A percentile compares a stretch with the other conserved stretches of the same genome.
Conservation (phyloP, 2,888 invertebrate genomes). For the Drosophila fulvimacula region DNA sequence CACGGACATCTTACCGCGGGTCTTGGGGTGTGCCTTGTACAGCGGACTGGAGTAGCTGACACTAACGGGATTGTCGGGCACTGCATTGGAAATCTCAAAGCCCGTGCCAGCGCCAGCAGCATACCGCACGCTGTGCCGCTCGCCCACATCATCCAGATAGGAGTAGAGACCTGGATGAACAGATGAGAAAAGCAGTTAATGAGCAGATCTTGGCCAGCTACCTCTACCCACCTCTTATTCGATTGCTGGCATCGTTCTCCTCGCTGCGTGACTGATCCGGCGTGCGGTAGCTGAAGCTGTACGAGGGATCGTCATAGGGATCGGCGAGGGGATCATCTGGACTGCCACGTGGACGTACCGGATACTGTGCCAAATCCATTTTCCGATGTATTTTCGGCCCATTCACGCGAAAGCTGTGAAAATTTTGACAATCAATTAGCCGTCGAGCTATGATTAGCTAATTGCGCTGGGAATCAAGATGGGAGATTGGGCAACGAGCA, state of each 20-base stretch:
- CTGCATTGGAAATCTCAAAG: constrained; percentile 90
- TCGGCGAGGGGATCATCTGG: constrained; percentile 90
- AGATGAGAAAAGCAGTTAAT: not conserved
- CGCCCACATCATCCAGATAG: constrained; percentile 91
- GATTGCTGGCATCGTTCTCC: constrained; percentile 87
- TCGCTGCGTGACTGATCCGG: constrained; percentile 89
- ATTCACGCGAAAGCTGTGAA: constrained; percentile 88
- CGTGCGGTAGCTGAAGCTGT: constrained; percentile 89
- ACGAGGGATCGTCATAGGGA: constrained; percentile 91
- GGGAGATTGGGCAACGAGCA: constrained; percentile 34
- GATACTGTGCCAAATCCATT: constrained; percentile 89
- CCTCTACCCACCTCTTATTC: constrained; percentile 86
- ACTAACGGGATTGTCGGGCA: constrained; percentile 87
- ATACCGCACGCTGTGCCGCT: constrained; percentile 90
- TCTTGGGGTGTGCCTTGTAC: constrained; percentile 87
- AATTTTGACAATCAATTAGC: constrained; percentile 44
- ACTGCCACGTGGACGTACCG: constrained; percentile 88
- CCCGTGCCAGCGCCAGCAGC: constrained; percentile 91
- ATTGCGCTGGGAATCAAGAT: constrained; percentile 44
- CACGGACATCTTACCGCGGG: constrained; percentile 90
- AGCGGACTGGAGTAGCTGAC: constrained; percentile 88
- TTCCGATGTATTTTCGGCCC: constrained; percentile 91
- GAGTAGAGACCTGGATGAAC: constrained; percentile 87
- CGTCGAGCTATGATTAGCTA: constrained; percentile 18
- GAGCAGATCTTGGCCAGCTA: too few relatives aligned